Percentiles rank a stretch among this genome's conserved stretches.
These are phyloP conservation scores for Gari tellinella DNA, from an alignment of 2,888 invertebrate species.

Conservation along the genomic window DNA sequence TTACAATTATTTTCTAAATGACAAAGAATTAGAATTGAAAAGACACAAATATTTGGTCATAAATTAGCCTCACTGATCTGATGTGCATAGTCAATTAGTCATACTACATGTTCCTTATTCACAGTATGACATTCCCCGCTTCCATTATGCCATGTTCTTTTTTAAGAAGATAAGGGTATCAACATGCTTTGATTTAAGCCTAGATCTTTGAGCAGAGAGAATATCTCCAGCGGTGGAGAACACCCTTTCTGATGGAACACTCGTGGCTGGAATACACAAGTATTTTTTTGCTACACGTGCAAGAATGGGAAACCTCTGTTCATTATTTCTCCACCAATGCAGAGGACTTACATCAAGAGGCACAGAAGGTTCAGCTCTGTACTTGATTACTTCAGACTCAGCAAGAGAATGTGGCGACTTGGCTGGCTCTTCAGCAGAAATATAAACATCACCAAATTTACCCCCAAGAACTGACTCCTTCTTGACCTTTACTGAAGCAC, in stretches of 20 bases:
- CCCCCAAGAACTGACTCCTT: constrained; percentile 24
- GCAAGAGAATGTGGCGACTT: constrained; percentile 5
- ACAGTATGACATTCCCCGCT: too few relatives aligned
- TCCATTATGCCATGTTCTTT: constrained; percentile 19
- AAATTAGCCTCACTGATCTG: too few relatives aligned
- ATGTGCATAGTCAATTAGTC: too few relatives aligned
- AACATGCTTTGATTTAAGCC: constrained; percentile 13
- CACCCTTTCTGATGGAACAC: constrained; percentile 20
- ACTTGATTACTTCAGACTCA: constrained; percentile 6
- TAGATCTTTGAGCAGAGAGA: constrained; percentile 16
- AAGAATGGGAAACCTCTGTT: constrained; percentile 1
- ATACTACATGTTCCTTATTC: too few relatives aligned
- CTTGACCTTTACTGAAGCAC: too few relatives aligned
- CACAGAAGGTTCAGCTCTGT: constrained; percentile 4
- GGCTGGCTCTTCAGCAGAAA: constrained; percentile 18
- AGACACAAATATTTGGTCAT: too few relatives aligned
- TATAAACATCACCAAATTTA: constrained; percentile 41
- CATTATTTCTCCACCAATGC: constrained; percentile 11
- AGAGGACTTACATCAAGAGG: constrained; percentile 6
- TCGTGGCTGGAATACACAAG: constrained; percentile 14
- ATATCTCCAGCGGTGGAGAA: constrained; percentile 30
- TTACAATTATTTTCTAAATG: too few relatives aligned
- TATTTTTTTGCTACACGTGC: constrained; percentile 9
- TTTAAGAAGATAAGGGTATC: constrained; percentile 18
- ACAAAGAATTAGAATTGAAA: too few relatives aligned